Evolutionary conservation across 1,140 invertebrate species (phyloP).

Genomic region (Bombus picipes): DNA sequence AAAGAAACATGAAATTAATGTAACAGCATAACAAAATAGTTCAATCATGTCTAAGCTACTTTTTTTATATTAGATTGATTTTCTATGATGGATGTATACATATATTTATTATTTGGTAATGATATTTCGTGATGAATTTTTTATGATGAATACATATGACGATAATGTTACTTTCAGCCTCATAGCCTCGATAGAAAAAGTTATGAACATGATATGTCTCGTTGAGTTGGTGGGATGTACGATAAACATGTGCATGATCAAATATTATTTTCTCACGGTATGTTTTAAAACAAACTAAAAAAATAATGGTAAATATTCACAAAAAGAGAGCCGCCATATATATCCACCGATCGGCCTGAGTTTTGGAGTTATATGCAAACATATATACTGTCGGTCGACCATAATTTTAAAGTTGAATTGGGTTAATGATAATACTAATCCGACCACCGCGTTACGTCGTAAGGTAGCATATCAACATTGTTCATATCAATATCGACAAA

Average conservation of each 20-base stretch:
- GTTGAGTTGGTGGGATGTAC: constrained; percentile 70
- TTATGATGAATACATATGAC: not conserved
- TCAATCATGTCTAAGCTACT: not conserved
- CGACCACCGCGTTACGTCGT: no score
- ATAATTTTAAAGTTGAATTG: no score
- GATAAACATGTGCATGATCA: constrained; percentile 68
- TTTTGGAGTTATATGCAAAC: no score
- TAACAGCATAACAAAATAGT: not conserved
- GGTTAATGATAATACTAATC: no score
- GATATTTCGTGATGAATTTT: not conserved
- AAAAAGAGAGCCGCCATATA: no score
- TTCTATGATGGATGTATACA: not conserved
- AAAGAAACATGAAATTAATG: not conserved
- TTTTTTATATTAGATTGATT: not conserved
- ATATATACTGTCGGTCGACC: no score
- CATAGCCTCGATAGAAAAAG: constrained; percentile 58
- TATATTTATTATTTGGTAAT: not conserved
- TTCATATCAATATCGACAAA: no score
- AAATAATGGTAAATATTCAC: no score
- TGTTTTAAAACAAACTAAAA: not conserved
- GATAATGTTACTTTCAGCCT: constrained; percentile 63
- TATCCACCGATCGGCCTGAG: no score
- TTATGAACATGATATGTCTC: constrained; percentile 68
- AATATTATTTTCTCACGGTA: constrained; percentile 73
- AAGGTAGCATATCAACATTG: no score